Percentiles rank a stretch among this genome's conserved stretches.
Conservation (phyloP, 2,113 vertebrate genomes). For the Chaetodon auriga region DNA sequence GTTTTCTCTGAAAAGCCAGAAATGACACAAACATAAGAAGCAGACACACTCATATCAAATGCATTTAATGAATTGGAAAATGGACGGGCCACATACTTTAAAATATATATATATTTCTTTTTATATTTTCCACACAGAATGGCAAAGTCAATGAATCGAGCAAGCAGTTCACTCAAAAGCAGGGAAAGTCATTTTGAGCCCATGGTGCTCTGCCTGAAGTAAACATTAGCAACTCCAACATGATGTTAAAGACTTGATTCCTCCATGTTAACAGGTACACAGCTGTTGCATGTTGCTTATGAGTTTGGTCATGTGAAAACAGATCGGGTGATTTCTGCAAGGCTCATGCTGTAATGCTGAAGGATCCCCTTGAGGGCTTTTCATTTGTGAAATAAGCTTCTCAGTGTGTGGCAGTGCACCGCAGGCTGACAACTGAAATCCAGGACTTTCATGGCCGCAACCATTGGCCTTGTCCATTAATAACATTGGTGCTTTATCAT, state of each 20-base stretch:
- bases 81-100: background rate
- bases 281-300: background rate
- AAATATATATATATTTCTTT: background rate
- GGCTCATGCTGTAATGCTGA: constrained; percentile 1
- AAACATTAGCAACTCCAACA: background rate
- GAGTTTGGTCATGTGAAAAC: background rate
- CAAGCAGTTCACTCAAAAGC: background rate
- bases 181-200: background rate
- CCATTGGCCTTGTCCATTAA: background rate
- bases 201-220: background rate
- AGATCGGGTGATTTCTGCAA: background rate
- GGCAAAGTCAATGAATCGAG: background rate
- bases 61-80: background rate
- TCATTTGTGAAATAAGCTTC: constrained; percentile 29
- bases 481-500: constrained; percentile 21
- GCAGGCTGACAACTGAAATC: background rate
- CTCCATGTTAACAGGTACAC: background rate
- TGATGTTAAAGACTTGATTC: background rate
- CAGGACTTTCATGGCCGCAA: background rate
- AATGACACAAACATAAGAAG: background rate
- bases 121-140: background rate
- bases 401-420: background rate
- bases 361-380: background rate
- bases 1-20: background rate
- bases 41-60: background rate